Percentiles rank a stretch among this genome's conserved stretches.
These are phyloP conservation scores for Troglohyphantes excavatus DNA, from an alignment of 2,888 invertebrate genomes.

Conservation along the genomic window DNA sequence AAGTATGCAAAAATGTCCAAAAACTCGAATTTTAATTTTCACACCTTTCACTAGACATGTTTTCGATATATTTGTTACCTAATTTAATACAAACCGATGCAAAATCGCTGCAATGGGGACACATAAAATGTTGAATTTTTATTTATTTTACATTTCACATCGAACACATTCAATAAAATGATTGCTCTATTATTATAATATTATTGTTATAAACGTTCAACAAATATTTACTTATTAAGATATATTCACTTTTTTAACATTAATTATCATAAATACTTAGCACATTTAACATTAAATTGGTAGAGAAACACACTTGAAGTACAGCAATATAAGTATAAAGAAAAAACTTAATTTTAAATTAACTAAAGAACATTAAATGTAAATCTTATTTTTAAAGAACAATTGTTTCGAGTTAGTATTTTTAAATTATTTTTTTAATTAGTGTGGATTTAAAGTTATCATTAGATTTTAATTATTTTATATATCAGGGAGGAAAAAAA, in stretches of 20 bases:
- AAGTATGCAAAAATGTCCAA: slow-evolving; percentile 17
- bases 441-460: background rate
- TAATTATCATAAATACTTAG: slow-evolving; percentile 8
- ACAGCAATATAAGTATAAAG: background rate
- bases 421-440: background rate
- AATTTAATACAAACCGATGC: slow-evolving; percentile 39
- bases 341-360: too few relatives aligned
- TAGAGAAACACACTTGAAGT: background rate
- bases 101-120: background rate
- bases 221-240: background rate
- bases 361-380: too few relatives aligned
- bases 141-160: slow-evolving; percentile 7
- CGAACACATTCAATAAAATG: slow-evolving; percentile 8
- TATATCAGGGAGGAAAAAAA: background rate
- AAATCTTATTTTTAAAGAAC: too few relatives aligned
- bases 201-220: too few relatives aligned
- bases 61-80: slow-evolving; percentile 75
- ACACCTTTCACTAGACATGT: slow-evolving; percentile 74
- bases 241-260: slow-evolving; percentile 27
- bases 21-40: slow-evolving; percentile 10
- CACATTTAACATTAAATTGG: background rate
- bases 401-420: too few relatives aligned
- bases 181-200: too few relatives aligned
- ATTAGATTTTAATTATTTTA: background rate
- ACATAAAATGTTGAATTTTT: background rate